These are phyloP conservation scores for Drosophila quinaria DNA, from an alignment of 2,888 invertebrate genomes.

Conservation along the genomic window DNA sequence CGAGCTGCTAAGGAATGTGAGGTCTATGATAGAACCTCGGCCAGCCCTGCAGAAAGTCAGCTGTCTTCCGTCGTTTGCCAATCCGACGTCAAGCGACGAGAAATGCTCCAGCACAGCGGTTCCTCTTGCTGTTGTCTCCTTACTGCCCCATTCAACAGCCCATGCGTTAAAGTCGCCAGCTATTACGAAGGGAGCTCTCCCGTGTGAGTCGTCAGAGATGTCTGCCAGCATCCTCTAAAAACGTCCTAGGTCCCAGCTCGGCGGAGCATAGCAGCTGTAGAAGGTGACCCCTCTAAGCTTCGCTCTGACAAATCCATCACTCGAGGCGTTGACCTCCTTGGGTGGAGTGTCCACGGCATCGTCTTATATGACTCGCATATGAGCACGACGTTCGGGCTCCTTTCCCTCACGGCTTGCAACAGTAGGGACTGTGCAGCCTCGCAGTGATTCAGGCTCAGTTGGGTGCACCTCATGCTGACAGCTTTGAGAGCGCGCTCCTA, in stretches of 20 bases:
- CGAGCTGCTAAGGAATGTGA: background rate
- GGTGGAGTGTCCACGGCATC: background rate
- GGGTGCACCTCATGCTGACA: background rate
- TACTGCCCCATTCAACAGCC: background rate
- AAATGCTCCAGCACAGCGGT: background rate
- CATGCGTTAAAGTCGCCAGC: background rate
- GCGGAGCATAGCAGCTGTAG: too few species aligned
- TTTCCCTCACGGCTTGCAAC: slow-evolving; percentile 9
- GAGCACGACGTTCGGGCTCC: slow-evolving; percentile 3
- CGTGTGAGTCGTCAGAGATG: background rate
- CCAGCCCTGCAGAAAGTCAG: background rate
- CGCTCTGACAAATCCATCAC: slow-evolving; percentile 11
- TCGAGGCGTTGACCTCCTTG: background rate
- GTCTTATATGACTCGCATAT: slow-evolving; percentile 16
- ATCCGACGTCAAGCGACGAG: background rate
- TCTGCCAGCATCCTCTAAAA: background rate
- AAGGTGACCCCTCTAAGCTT: slow-evolving; percentile 11
- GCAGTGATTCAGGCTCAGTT: slow-evolving; percentile 26
- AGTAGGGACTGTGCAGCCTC: slow-evolving; percentile 24
- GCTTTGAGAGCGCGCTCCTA: background rate
- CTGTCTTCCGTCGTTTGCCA: background rate
- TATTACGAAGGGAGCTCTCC: background rate
- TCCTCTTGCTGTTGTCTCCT: background rate
- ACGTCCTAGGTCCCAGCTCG: too few species aligned
- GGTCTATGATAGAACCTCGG: background rate